Evolutionary conservation across 2,113 vertebrate genomes (phyloP), one percentile per base, ranked within the genome.

Genomic region (Sterrhoptilus dennistouni): DNA sequence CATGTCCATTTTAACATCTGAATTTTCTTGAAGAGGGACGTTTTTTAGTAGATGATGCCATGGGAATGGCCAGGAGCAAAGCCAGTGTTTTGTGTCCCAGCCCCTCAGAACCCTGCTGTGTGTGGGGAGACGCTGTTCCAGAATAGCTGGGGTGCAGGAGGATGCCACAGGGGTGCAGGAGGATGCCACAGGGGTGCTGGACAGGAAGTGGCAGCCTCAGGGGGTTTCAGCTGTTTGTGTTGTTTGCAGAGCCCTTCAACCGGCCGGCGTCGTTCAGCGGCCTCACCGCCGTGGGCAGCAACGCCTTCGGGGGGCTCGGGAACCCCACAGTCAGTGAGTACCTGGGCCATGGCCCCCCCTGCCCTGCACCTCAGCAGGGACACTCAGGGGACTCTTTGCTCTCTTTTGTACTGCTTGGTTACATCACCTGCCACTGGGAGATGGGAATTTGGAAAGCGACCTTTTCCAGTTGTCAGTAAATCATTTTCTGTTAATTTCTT

Each of bases 271-370:
- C 99, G 2, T 99, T 99, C 97, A 98, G 98, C 20, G 98, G 99
- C 68, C 98, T 99, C 31, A 99, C 98, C 13, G 97, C 99, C 8
- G 98, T 99, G 90, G 99, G 99, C 79, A 98, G 99, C 79, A 99
- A 99, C 40, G 99, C 99, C 96, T 99, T 99, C 57, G 99, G 99
- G 85, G 99, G 99, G 90, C 98, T 99, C 65, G 99, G 99, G 83
- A 99, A 99, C 97, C 99, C 99, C 63, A 98, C 99, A 98, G 98
- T 99, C 97, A 99, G 99, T 99, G 98, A 99, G 99, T 99, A 98
- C 93, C 76, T 92, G 36, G 66, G 84, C 88, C 95, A 52, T 33
- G 33, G 65, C 94, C 50, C 66, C 22, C 8, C 74, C 79, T 28
- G 63, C 79, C 35, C 42, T 44, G 54, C 29, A n/a, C 45, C 49